Evolutionary conservation across 2,888 invertebrate species (phyloP).

Genomic region (Danaus chrysippus): DNA sequence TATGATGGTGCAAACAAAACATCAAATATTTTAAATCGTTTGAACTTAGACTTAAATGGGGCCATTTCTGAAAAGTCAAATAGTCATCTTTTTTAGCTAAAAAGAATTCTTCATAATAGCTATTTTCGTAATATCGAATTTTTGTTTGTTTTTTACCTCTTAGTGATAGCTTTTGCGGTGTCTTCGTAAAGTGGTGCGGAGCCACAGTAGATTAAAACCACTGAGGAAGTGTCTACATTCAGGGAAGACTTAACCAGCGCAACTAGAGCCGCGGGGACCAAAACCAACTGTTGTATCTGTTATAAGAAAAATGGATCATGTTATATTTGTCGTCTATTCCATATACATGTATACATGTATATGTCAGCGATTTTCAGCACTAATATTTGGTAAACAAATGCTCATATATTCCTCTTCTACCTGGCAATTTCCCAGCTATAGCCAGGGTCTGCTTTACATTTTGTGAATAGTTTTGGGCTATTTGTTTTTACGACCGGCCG

Average conservation of each 20-base stretch:
- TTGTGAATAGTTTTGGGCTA: too few relatives aligned
- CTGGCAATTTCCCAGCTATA: too few relatives aligned
- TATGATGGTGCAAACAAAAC: too few relatives aligned
- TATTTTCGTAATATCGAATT: constrained; percentile 1
- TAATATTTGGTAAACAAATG: too few relatives aligned
- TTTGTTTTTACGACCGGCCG: too few relatives aligned
- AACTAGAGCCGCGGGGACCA: constrained; percentile 59
- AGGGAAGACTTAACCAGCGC: constrained; percentile 47
- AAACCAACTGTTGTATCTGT: constrained; percentile 46
- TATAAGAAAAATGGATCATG: constrained; percentile 21
- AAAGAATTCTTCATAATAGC: not conserved
- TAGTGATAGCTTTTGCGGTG: constrained; percentile 41
- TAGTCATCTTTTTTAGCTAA: too few relatives aligned
- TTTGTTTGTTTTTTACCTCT: constrained; percentile 40
- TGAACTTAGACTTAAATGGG: too few relatives aligned
- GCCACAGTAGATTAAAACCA: constrained; percentile 46
- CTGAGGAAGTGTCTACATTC: constrained; percentile 52
- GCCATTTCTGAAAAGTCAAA: too few relatives aligned
- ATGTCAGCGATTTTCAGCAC: too few relatives aligned
- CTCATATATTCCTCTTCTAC: too few relatives aligned
- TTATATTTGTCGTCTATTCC: not conserved
- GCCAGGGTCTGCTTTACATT: too few relatives aligned
- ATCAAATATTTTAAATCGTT: too few relatives aligned
- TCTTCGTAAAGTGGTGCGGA: constrained; percentile 62
- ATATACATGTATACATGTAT: not conserved